These are phyloP conservation scores for Poicephalus meyeri DNA, from an alignment of 2,113 vertebrate species.

Conservation along the genomic window DNA sequence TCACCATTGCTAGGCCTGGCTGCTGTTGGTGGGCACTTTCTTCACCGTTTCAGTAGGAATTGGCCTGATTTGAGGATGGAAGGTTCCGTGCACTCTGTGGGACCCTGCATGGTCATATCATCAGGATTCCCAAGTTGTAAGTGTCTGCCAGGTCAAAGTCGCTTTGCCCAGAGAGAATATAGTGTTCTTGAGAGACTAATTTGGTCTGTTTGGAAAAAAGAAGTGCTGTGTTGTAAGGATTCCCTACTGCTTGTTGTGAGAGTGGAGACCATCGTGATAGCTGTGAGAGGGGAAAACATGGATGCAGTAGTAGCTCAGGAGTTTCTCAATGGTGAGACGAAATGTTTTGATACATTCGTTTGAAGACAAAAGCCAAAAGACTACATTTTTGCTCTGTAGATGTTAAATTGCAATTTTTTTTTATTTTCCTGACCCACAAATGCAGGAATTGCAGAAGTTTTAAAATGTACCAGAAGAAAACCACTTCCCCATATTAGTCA, in stretches of 20 bases:
- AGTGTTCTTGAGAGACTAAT: background rate
- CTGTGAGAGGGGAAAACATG: background rate
- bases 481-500: accelerated
- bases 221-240: background rate
- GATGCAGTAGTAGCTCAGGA: background rate
- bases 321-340: background rate
- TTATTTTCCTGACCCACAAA: background rate
- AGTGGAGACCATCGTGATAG: accelerated
- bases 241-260: background rate
- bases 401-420: background rate
- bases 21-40: background rate
- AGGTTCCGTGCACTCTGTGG: background rate
- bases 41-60: background rate
- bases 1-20: background rate
- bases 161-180: background rate
- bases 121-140: background rate
- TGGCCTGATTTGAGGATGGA: background rate
- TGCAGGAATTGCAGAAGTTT: background rate
- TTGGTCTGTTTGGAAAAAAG: background rate
- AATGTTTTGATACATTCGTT: background rate
- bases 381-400: background rate
- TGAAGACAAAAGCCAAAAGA: background rate
- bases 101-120: background rate
- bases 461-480: background rate
- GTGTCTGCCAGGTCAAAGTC: background rate